Percentiles rank a stretch among this genome's conserved stretches.
These are phyloP conservation scores for Argyra leucocephala DNA, from an alignment of 2,888 invertebrate genomes.

Conservation along the genomic window DNA sequence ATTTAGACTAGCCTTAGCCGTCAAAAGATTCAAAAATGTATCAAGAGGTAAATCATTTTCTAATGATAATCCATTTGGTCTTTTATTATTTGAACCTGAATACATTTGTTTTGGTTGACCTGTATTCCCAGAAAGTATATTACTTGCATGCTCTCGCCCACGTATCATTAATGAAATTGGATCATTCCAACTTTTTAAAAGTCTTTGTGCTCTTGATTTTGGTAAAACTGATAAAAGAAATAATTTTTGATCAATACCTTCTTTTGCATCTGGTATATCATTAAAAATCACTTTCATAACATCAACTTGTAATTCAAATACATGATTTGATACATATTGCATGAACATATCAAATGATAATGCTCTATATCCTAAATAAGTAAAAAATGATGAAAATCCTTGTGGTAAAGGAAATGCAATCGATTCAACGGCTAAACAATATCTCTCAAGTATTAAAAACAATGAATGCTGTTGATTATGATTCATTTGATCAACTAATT, in stretches of 20 bases:
- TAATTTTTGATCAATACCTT: constrained; percentile 59
- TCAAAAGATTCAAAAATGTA: constrained; percentile 72
- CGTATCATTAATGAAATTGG: constrained; percentile 66
- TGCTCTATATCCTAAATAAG: constrained; percentile 72
- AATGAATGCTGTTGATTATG: constrained; percentile 60
- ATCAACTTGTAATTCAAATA: constrained; percentile 78
- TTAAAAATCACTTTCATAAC: constrained; percentile 75
- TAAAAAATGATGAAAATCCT: constrained; percentile 82
- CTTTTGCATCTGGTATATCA: constrained; percentile 49
- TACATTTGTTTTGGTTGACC: constrained; percentile 28
- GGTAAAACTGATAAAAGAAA: constrained; percentile 64
- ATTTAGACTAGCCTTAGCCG: constrained; percentile 76
- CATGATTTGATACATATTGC: constrained; percentile 74
- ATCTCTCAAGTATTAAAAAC: constrained; percentile 71
- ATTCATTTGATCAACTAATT: constrained; percentile 66
- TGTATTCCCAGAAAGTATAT: constrained; percentile 65
- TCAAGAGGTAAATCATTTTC: constrained; percentile 54
- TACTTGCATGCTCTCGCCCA: constrained; percentile 70
- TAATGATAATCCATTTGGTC: background rate
- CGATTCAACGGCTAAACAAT: constrained; percentile 66
- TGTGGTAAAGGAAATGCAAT: constrained; percentile 75
- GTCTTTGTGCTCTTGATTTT: constrained; percentile 64
- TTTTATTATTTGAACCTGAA: background rate
- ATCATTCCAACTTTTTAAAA: constrained; percentile 69
- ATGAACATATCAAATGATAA: constrained; percentile 68